These are phyloP conservation scores for Adelognathus sp. DNA, from an alignment of 2,888 invertebrate genomes.

Conservation along the genomic window DNA sequence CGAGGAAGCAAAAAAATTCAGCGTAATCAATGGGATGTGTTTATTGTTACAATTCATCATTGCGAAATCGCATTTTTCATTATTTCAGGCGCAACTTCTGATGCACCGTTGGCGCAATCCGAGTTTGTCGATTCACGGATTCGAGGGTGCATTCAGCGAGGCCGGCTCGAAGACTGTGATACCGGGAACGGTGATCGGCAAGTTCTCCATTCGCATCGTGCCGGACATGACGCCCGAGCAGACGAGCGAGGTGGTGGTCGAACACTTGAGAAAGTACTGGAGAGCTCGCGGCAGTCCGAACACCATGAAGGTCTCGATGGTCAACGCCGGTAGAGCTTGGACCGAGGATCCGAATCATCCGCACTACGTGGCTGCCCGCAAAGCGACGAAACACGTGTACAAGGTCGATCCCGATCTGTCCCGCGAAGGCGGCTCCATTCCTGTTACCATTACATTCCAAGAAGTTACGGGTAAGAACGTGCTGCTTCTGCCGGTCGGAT, in stretches of 20 bases:
- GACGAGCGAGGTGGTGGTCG: constrained; percentile 90
- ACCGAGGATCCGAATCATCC: constrained; percentile 95
- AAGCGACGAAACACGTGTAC: constrained; percentile 92
- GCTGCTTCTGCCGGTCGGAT: constrained; percentile 96
- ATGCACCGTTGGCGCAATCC: constrained; percentile 99
- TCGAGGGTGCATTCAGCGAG: constrained; percentile 97
- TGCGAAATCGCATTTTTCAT: not conserved
- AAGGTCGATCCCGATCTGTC: constrained; percentile 96
- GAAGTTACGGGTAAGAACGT: constrained; percentile 97
- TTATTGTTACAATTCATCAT: not conserved
- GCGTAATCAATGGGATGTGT: no score
- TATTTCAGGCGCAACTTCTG: constrained; percentile 86
- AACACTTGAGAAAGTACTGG: constrained; percentile 91
- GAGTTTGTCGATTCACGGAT: constrained; percentile 96
- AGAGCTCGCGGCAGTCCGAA: constrained; percentile 92
- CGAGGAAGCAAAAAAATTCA: no score
- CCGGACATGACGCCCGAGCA: constrained; percentile 94
- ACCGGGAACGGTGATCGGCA: constrained; percentile 95
- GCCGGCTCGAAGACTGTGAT: constrained; percentile 98
- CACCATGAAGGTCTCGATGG: constrained; percentile 87
- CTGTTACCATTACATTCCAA: constrained; percentile 96
- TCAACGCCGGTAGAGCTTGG: constrained; percentile 94
- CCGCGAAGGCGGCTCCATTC: constrained; percentile 98
- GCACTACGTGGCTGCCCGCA: constrained; percentile 94
- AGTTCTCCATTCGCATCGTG: constrained; percentile 98